A percentile compares a stretch with the other conserved stretches of the same genome.
Evolutionary conservation across 2,888 invertebrate genomes (phyloP).

Genomic region (Patella ulyssiponensis): DNA sequence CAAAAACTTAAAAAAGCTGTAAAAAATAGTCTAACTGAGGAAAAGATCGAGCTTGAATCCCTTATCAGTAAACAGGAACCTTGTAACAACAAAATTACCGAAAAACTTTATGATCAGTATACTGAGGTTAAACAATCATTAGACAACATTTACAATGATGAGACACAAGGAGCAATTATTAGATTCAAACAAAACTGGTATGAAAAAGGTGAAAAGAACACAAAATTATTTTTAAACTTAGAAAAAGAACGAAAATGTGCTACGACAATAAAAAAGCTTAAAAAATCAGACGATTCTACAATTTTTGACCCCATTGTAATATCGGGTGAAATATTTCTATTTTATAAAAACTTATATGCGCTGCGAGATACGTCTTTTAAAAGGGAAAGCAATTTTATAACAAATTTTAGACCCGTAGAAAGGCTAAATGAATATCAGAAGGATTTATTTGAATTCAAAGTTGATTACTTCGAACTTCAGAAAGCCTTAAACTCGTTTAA

Average conservation of each 20-base stretch:
- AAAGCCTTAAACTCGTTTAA: not conserved
- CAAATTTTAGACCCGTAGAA: not conserved
- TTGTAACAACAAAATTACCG: not conserved
- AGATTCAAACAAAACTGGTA: not conserved
- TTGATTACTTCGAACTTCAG: not conserved
- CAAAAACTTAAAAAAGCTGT: no score
- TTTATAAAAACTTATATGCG: constrained; percentile 7
- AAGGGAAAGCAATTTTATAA: not conserved
- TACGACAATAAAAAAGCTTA: not conserved
- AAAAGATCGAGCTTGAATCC: not conserved
- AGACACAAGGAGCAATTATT: not conserved
- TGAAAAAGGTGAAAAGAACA: not conserved
- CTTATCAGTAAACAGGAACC: not conserved
- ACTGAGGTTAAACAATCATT: constrained; percentile 3
- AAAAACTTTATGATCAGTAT: not conserved
- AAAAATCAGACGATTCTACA: not conserved
- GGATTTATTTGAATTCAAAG: constrained; percentile 3
- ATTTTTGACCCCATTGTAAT: not conserved
- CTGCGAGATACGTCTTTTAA: not conserved
- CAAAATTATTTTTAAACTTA: not conserved
- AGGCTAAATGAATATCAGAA: constrained; percentile 1
- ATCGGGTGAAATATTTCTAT: not conserved
- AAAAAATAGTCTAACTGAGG: not conserved
- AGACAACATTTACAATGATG: not conserved
- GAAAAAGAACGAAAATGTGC: not conserved